Evolutionary conservation across 2,113 vertebrate species (phyloP).

Genomic region (Craseonycteris thonglongyai): DNA sequence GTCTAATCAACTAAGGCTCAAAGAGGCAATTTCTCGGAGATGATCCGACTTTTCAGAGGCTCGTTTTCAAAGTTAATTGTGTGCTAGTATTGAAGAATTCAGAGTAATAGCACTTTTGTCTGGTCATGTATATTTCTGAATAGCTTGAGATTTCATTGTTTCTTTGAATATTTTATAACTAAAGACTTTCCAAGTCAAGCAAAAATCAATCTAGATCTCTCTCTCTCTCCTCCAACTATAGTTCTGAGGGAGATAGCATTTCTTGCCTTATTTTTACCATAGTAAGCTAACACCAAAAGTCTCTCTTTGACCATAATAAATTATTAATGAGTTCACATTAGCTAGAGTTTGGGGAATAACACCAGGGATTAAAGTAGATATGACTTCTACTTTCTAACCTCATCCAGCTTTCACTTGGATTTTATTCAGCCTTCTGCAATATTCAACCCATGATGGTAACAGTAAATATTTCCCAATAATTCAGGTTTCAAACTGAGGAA

Average conservation of each 20-base stretch:
- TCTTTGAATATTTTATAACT: neutral
- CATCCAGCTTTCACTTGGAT: neutral
- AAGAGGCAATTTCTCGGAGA: neutral
- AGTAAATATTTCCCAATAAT: neutral
- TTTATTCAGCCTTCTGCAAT: neutral
- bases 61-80: conserved; percentile 17
- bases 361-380: neutral
- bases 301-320: neutral
- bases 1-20: neutral
- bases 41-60: neutral
- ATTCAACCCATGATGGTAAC: neutral
- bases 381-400: neutral
- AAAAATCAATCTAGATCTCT: neutral
- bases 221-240: neutral
- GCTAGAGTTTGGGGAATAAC: neutral
- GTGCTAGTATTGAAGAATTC: neutral
- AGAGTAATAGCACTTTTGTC: neutral
- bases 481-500: conserved; percentile 94
- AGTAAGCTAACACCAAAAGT: neutral
- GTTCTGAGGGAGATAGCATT: neutral
- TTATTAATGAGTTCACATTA: neutral
- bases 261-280: neutral
- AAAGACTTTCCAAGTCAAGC: neutral
- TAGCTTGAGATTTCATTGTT: neutral
- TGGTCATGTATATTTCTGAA: conserved; percentile 11